These are phyloP conservation scores for Syrista parreyssii DNA, from an alignment of 2,888 invertebrate species.

Conservation along the genomic window DNA sequence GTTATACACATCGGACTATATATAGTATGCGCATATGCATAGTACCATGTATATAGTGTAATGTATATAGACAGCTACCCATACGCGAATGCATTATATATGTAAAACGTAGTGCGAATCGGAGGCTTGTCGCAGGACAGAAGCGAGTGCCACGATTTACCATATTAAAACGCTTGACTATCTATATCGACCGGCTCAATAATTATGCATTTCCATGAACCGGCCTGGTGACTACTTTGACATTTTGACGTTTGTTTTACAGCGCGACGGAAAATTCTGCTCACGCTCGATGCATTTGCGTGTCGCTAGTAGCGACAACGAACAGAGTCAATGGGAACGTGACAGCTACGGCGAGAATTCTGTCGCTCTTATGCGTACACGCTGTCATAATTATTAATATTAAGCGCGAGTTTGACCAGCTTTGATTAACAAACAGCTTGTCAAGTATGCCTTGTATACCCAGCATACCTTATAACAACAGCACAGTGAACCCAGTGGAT, in stretches of 20 bases:
- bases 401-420: too few species aligned
- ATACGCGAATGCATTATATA: not conserved
- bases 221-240: constrained; percentile 47
- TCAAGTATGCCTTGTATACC: too few species aligned
- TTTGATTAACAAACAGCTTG: too few species aligned
- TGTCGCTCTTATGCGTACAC: not conserved
- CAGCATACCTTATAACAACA: not conserved
- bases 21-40: not conserved
- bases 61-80: not conserved
- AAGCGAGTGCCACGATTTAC: not conserved
- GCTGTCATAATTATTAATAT: not conserved
- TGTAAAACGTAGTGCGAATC: not conserved
- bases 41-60: not conserved
- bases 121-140: not conserved
- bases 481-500: not conserved
- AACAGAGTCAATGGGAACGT: constrained; percentile 12
- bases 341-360: not conserved
- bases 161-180: not conserved
- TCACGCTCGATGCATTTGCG: too few species aligned
- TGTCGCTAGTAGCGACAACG: too few species aligned
- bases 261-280: constrained; percentile 14
- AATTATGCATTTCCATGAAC: not conserved
- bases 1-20: not conserved
- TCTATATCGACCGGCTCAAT: not conserved
- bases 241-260: constrained; percentile 47